Evolutionary conservation across 2,113 vertebrate species (phyloP).

Genomic region (Oreochromis tanganicae): DNA sequence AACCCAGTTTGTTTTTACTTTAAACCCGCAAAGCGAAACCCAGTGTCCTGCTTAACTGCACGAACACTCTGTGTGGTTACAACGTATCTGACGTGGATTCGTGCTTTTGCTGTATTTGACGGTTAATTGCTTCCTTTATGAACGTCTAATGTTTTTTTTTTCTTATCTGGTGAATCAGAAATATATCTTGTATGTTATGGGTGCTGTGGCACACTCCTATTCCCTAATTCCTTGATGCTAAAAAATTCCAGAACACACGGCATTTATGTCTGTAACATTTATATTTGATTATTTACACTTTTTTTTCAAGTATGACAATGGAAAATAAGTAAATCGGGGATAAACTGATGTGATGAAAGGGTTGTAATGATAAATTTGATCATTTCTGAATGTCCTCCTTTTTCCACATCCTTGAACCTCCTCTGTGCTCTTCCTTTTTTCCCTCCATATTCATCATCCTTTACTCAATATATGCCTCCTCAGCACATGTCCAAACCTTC

Average conservation of each 20-base stretch:
- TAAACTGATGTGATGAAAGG: not conserved
- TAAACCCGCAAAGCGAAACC: not conserved
- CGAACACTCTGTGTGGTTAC: not conserved
- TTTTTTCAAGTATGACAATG: not conserved
- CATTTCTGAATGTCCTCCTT: not conserved
- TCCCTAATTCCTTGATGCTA: not conserved
- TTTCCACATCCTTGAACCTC: not conserved
- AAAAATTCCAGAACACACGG: not conserved
- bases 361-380: not conserved
- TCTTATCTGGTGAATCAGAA: not conserved
- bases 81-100: rapidly evolving
- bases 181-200: not conserved
- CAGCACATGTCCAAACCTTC: not conserved
- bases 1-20: not conserved
- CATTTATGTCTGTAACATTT: not conserved
- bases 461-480: not conserved
- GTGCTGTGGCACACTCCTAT: not conserved
- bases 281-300: not conserved
- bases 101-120: too few relatives aligned
- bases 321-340: not conserved
- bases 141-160: not conserved
- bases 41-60: not conserved
- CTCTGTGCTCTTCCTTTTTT: not conserved
- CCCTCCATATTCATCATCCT: not conserved
- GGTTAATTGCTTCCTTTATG: not conserved